Conservation (phyloP, 2,113 vertebrate genomes). For the Clarias gariepinus region DNA sequence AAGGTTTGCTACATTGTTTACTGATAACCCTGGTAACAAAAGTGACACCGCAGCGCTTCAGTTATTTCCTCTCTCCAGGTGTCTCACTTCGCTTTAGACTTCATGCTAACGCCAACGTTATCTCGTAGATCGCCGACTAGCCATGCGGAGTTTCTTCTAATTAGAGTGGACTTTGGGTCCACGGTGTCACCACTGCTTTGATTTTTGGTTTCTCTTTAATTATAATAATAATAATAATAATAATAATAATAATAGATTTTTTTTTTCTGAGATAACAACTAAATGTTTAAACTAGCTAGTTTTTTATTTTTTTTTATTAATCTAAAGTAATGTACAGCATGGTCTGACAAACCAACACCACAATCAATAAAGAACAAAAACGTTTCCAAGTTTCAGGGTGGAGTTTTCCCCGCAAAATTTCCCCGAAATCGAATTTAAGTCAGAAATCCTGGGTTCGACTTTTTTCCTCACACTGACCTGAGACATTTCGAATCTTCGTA, state of each 20-base stretch:
- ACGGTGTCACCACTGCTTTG: too few relatives aligned
- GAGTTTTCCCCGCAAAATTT: neutral
- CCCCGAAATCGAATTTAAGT: neutral
- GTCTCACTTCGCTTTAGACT: neutral
- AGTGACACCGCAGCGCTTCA: neutral
- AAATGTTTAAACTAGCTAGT: neutral
- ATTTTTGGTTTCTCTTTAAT: too few relatives aligned
- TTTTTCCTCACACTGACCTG: slow-evolving; percentile 1
- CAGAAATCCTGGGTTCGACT: slow-evolving; percentile 37
- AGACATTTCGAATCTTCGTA: neutral
- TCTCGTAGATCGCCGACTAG: neutral
- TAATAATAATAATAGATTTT: too few relatives aligned
- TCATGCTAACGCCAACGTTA: neutral
- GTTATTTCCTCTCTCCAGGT: neutral
- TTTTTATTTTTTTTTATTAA: too few relatives aligned
- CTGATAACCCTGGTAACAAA: neutral
- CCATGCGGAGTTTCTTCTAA: neutral
- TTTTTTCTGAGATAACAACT: neutral
- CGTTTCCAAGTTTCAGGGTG: neutral
- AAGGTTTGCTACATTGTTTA: neutral
- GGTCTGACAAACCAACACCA: neutral
- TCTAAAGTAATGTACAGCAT: neutral
- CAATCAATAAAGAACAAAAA: neutral
- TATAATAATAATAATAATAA: too few relatives aligned
- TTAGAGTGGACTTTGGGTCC: too few relatives aligned